Conservation (phyloP, 2,888 invertebrate genomes). For the Leptinotarsa haldemani region DNA sequence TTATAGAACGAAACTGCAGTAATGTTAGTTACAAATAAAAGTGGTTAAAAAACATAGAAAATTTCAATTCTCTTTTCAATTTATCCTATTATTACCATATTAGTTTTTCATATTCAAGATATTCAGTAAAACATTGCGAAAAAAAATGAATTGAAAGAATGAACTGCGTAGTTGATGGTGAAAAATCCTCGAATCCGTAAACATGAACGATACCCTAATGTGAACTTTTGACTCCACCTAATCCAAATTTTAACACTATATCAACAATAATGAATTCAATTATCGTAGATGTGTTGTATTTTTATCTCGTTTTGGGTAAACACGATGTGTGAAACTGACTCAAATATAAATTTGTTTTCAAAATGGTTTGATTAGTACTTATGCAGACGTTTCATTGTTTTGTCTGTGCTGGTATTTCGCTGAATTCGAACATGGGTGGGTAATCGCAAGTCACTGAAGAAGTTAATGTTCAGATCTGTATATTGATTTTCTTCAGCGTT, state of each 20-base stretch:
- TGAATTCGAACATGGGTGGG: no score
- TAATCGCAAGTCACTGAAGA: no score
- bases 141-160: not conserved
- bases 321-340: conserved; percentile 3
- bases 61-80: no score
- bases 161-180: not conserved
- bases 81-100: no score
- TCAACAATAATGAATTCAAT: conserved; percentile 3
- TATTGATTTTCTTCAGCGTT: no score
- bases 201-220: conserved; percentile 4
- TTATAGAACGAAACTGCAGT: no score
- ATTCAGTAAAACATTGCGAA: not conserved
- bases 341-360: conserved; percentile 3
- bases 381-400: not conserved
- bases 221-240: conserved; percentile 2
- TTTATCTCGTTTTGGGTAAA: conserved; percentile 12
- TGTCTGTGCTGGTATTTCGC: not conserved
- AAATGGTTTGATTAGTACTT: not conserved
- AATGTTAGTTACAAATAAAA: no score
- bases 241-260: conserved; percentile 15
- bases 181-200: not conserved
- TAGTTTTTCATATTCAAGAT: not conserved
- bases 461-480: no score
- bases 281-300: conserved; percentile 8
- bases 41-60: no score